Base-by-base conservation (phyloP, 2,113 vertebrate genomes). In the Leucopternis melanops region DNA sequence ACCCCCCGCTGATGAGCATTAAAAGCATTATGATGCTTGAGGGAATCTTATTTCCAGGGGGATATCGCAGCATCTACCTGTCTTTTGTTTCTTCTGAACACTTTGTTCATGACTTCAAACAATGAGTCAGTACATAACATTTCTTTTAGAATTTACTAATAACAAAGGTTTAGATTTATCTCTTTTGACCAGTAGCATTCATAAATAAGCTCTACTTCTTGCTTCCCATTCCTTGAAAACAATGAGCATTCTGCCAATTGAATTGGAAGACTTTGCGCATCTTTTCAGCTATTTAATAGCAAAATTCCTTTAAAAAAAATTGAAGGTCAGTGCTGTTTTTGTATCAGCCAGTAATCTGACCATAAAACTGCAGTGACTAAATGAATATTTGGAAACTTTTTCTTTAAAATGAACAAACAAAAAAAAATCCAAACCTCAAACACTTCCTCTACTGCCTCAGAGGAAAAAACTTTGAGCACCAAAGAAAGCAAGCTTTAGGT, bases 21-120 rank as follows among this genome's bases (percentile, higher is more conserved):
- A 88, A 94, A 91, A 95, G 75, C 50, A 70, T 93, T 95, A 87
- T 94, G 77, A 80, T 90, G 81, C 62, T 70, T 77, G 20, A 85
- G 21, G 19, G 29, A 95, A 34, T 70, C 81, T 89, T 69, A 77
- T 73, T 96, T 92, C 84, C 74, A 70, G n/a, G 29, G 29, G 25
- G 10, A 77, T 63, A 77, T 82, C 50, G 34, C n/a, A 82, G 58
- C 26, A 94, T 55, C 71, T 86, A 87, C 86, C 84, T 88, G 67
- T 73, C 63, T 92, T 92, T 73, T 59, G 23, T 82, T 90, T 45
- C 16, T 69, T 90, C 79, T 72, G 70, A 90, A 62, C 25, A 50
- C 16, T 75, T 80, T 73, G 31, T 66, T 94, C 54, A 5, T n/a
- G 77, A 62, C 54, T 80, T 87, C 62, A 94, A 92, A 47, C 36